These are phyloP conservation scores for Athene cunicularia DNA, from an alignment of 2,113 vertebrate genomes.

Conservation along the genomic window DNA sequence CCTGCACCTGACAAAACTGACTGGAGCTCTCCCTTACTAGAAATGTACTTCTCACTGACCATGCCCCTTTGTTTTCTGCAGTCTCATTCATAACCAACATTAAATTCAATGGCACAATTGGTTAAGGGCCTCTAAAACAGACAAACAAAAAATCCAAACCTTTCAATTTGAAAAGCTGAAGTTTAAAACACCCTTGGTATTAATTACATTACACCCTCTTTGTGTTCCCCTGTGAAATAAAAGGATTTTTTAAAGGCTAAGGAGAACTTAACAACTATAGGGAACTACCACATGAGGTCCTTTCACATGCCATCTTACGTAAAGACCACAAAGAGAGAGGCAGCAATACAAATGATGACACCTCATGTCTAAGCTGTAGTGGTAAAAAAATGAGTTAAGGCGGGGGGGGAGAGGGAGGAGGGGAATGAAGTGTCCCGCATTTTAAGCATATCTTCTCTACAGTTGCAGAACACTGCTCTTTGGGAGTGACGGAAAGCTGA, in stretches of 20 bases:
- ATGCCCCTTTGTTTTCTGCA: neutral
- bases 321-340: neutral
- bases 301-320: neutral
- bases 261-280: neutral
- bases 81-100: neutral
- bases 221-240: neutral
- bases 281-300: neutral
- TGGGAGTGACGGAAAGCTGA: neutral
- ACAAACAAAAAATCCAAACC: neutral
- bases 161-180: neutral
- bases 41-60: neutral
- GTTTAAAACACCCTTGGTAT: neutral
- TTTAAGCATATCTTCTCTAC: neutral
- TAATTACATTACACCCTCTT: neutral
- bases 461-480: neutral
- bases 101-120: neutral
- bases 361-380: neutral
- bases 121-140: neutral
- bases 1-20: neutral
- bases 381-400: neutral
- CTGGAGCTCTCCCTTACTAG: neutral
- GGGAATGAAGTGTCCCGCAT: neutral
- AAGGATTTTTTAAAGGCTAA: neutral
- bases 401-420: too few relatives aligned
- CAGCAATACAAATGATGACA: neutral